These are phyloP conservation scores for Salmo trutta DNA, from an alignment of 2,797 vertebrate genomes.

Conservation along the genomic window DNA sequence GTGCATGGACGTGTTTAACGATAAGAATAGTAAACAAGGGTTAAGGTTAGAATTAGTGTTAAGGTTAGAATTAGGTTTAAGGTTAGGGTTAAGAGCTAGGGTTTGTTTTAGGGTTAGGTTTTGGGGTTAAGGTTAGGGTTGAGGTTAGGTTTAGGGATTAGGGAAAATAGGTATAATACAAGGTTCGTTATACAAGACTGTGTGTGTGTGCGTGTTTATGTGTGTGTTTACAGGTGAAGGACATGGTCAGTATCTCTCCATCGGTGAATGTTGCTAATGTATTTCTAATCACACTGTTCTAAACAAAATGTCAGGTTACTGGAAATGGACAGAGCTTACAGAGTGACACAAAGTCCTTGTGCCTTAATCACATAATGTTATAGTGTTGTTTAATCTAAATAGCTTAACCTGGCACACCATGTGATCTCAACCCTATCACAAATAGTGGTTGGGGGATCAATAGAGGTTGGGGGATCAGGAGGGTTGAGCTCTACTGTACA, in stretches of 20 bases:
- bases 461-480: too few relatives aligned
- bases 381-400: neutral
- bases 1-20: too few relatives aligned
- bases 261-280: constrained; percentile 18
- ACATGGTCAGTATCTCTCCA: constrained; percentile 6
- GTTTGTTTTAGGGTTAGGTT: too few relatives aligned
- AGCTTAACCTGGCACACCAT: neutral
- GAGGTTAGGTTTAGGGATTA: too few relatives aligned
- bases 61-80: too few relatives aligned
- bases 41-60: too few relatives aligned
- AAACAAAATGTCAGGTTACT: constrained; percentile 16
- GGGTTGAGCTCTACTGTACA: too few relatives aligned
- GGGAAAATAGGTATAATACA: too few relatives aligned
- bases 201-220: constrained; percentile 3
- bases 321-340: neutral
- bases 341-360: neutral
- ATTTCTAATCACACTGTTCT: constrained; percentile 35
- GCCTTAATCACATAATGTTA: neutral
- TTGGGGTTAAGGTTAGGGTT: too few relatives aligned
- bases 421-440: neutral
- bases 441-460: too few relatives aligned
- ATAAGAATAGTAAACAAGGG: too few relatives aligned
- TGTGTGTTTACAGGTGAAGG: neutral
- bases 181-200: neutral
- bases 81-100: too few relatives aligned